phyloP scores from a whole-genome alignment of 2,113 vertebrate species.

The Paraplagusia blochii region DNA sequence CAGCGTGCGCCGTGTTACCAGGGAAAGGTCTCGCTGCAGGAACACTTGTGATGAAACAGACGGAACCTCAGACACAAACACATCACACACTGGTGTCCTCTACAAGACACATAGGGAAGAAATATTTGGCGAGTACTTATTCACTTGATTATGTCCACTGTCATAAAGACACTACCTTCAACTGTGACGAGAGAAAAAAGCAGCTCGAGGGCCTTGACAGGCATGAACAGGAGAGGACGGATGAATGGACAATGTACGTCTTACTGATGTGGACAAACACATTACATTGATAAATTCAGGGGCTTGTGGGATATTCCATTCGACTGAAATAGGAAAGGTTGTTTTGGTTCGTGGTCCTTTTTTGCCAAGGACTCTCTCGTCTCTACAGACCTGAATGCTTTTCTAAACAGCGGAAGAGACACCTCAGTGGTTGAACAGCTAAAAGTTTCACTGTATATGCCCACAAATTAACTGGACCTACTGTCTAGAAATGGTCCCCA shows the following conservation, averaged over 20 bases:
- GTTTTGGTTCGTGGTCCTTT: background rate
- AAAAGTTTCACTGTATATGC: background rate
- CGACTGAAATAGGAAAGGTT: no score
- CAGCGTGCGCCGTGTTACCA: constrained; percentile 38
- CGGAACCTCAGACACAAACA: constrained; percentile 17
- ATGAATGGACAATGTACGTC: no score
- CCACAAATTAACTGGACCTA: background rate
- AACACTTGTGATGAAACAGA: constrained; percentile 3
- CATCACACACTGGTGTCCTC: background rate
- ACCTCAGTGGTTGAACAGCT: background rate
- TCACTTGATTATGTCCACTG: no score
- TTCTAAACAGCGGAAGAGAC: background rate
- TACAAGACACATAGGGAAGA: no score
- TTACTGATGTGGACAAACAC: no score
- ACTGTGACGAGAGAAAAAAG: no score
- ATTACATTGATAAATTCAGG: no score
- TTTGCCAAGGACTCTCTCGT: background rate
- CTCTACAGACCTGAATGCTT: background rate
- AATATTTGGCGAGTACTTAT: background rate
- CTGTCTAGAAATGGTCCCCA: background rate
- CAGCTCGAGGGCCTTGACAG: no score
- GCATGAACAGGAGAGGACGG: no score
- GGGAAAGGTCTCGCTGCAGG: constrained; percentile 23
- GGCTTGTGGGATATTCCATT: no score
- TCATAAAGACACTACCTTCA: no score